These are phyloP conservation scores for Daboia siamensis DNA, from an alignment of 2,113 vertebrate genomes.

Conservation along the genomic window DNA sequence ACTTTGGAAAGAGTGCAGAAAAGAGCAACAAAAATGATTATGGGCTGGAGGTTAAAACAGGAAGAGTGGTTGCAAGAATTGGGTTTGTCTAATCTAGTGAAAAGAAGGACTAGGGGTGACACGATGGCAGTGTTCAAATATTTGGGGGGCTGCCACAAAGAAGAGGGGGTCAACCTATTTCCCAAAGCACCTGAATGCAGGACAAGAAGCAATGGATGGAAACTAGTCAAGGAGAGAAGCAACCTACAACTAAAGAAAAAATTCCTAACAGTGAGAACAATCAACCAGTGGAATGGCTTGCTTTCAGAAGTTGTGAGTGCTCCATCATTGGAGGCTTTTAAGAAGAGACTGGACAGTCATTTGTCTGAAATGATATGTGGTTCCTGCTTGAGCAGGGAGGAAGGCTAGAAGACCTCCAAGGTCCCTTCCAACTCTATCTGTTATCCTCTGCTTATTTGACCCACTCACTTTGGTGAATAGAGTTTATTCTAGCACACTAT, in stretches of 20 bases:
- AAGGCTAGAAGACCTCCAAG: not conserved
- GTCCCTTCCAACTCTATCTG: not conserved
- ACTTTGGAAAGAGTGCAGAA: too few relatives aligned
- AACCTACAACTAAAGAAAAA: not conserved
- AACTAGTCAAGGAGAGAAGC: not conserved
- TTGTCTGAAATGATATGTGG: not conserved
- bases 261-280: not conserved
- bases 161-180: not conserved
- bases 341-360: not conserved
- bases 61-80: too few relatives aligned
- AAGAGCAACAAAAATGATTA: too few relatives aligned
- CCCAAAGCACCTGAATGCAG: not conserved
- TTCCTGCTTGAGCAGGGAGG: not conserved
- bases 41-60: too few relatives aligned
- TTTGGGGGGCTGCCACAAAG: not conserved
- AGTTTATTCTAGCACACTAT: not conserved
- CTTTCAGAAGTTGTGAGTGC: not conserved
- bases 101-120: not conserved
- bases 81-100: too few relatives aligned
- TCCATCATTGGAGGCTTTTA: not conserved
- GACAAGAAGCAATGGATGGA: not conserved
- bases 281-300: not conserved
- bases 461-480: not conserved
- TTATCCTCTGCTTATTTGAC: not conserved
- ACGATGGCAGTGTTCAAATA: not conserved